Evolutionary conservation across 2,888 invertebrate species (phyloP), one percentile per base, ranked within the genome.

Genomic region (Cheilosia scutellata): DNA sequence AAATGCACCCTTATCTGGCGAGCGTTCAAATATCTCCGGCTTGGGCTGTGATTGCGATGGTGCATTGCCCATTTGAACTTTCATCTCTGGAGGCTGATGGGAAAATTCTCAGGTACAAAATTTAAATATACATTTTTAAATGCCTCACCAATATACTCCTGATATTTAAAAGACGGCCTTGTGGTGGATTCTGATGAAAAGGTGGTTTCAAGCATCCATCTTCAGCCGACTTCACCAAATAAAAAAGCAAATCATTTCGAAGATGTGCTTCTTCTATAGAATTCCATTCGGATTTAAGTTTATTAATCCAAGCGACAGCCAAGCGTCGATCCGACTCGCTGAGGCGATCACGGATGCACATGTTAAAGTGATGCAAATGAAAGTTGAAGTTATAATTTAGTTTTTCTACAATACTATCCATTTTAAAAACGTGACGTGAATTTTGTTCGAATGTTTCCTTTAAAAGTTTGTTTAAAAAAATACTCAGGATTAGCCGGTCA

Each of bases 1-100:
- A 90, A 94, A 94, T 7, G 93, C 93, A 2, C 94, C 94, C 2
- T 94, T 94, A 89, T 94, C 94, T 1, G 94, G 94, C 0, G 94
- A 94, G 74, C 93, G 91, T 88, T 93, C 92, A 89, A 93, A 93
- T 27, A 94, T 88, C 89, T 94, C 90, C 0, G 94, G 87, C 47
- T 53, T 86, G 2, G 75, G 60, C 1, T 51, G 66, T 6, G 72
- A 16, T 27, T 47, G 33, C 7, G 27, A 5, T 49, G 47, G 9
- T 16, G 47, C 33, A 25, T 40, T 60, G 2, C 68, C 66, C 16
- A 68, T 31, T 5, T 53, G 44, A 0, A 16, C 2, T 25, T 37
- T 84, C 20, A 75, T 77, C 40, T 77, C 63, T 29, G 57, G 13
- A 0, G 86, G 82, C 82, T 86, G 2, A 16, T 33, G 16, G 33